These are phyloP conservation scores for Semnornis frantzii DNA, from an alignment of 2,113 vertebrate species.

Conservation along the genomic window DNA sequence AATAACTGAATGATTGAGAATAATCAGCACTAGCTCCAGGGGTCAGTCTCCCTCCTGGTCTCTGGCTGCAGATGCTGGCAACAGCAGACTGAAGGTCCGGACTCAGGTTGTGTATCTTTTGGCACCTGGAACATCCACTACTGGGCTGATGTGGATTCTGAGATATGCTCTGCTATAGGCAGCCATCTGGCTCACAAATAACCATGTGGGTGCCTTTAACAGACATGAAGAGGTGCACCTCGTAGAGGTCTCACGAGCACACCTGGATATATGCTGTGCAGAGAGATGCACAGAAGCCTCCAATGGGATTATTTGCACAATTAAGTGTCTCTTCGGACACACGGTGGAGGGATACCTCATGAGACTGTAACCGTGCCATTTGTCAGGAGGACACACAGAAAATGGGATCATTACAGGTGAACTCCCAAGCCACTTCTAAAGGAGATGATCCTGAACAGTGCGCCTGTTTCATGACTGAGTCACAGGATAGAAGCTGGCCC, in stretches of 20 bases:
- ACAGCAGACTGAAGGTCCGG: background rate
- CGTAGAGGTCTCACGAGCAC: background rate
- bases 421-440: background rate
- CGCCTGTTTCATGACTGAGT: background rate
- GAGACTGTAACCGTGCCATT: background rate
- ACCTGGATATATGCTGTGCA: background rate
- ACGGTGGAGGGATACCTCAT: background rate
- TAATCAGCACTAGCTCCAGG: background rate
- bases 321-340: background rate
- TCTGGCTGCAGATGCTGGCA: background rate
- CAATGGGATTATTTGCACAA: background rate
- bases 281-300: background rate
- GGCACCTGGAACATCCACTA: background rate
- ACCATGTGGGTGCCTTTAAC: background rate
- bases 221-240: background rate
- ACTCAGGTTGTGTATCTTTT: background rate
- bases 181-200: background rate
- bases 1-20: background rate
- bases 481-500: background rate
- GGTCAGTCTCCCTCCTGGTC: background rate
- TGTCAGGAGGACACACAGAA: background rate
- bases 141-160: background rate
- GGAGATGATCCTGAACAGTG: background rate
- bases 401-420: background rate
- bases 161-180: fast-evolving